Conservation (phyloP, 2,888 invertebrate genomes). For the Laothoe populi region DNA sequence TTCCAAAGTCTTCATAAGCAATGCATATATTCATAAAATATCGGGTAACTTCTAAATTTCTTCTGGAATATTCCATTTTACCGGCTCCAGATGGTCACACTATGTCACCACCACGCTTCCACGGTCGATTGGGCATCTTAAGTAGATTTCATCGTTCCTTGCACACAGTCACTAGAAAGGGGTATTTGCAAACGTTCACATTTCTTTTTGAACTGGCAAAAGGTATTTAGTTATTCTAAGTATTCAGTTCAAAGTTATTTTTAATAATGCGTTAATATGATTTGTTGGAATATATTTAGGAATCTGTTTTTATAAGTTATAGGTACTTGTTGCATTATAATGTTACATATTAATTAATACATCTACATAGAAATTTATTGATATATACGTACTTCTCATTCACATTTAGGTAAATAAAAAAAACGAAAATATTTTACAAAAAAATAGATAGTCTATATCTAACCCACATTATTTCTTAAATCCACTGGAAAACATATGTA, state of each 20-base stretch:
- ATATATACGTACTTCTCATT: too few relatives aligned
- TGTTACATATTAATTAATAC: too few relatives aligned
- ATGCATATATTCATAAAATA: constrained; percentile 20
- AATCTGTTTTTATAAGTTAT: too few relatives aligned
- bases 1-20: constrained; percentile 14
- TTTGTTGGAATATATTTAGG: too few relatives aligned
- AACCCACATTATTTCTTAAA: neutral
- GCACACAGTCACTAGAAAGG: neutral
- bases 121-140: constrained; percentile 33
- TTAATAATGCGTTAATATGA: too few relatives aligned
- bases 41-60: constrained; percentile 13
- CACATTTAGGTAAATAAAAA: too few relatives aligned
- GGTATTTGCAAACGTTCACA: constrained; percentile 4
- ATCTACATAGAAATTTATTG: too few relatives aligned
- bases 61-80: neutral
- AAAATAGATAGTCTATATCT: neutral
- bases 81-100: constrained; percentile 16
- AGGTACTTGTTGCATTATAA: too few relatives aligned
- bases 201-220: neutral
- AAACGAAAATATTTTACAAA: neutral
- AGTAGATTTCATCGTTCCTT: constrained; percentile 28
- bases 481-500: constrained; percentile 3
- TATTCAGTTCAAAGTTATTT: too few relatives aligned
- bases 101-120: constrained; percentile 12
- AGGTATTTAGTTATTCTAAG: neutral